Evolutionary conservation across 2,888 invertebrate species (phyloP), one percentile per base, ranked within the genome.

Genomic region (Tortricodes alternella): DNA sequence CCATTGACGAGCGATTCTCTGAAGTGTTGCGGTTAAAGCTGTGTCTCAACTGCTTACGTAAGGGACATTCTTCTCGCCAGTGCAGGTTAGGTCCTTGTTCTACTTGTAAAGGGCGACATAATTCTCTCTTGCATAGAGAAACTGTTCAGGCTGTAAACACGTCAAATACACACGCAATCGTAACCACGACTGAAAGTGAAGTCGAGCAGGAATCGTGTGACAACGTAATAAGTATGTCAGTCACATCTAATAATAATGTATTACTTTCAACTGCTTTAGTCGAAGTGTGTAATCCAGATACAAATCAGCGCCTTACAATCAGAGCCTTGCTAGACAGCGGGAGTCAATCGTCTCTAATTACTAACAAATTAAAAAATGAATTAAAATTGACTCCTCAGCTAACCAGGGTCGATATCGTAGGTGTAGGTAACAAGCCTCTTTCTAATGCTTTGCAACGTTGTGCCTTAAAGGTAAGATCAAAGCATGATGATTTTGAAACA

Each of bases 311-410:
- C 1, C 7, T 35, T 6, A 56, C 21, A 16, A 44, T 38, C n/a
- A n/a, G 46, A 1, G 44, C 37, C 15, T 37, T 53, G 8, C 18
- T 57, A 8, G 57, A 50, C 29, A 13, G 50, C 37, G 59, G 55
- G 5, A 51, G 51, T 38, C 52, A 56, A 11, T 32, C 44, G 3
- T 44, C 56, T n/a, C 55, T 56, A 38, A 46, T 60, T 7, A 57
- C 46, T 1, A 34, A 39, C 8, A 8, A 9, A 9, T 1, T 58
- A n/a, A 57, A 38, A 27, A 11, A 41, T 3, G 15, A 23, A 7
- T 19, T 60, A 16, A 9, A 39, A 1, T 21, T 60, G 13, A 37
- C 57, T 15, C 29, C 48, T 13, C 37, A 48, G 8, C 51, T 37
- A n/a, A 35, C 29, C 8, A 11, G 37, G 13, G 13, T 29, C 8